phyloP scores from a whole-genome alignment of 2,888 invertebrate species.

The Erannis defoliaria region DNA sequence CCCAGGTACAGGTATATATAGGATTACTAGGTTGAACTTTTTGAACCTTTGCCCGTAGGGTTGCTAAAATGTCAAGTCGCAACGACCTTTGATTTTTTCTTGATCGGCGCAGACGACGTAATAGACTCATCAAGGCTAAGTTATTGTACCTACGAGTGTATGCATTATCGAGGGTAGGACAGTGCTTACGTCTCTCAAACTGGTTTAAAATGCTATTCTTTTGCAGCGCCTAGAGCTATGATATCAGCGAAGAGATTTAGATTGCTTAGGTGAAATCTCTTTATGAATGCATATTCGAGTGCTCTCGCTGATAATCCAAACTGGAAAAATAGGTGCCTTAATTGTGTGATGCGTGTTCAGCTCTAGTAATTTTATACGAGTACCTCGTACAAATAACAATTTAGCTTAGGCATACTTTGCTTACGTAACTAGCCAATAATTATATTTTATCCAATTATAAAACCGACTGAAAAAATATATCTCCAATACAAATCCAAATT shows the following conservation, averaged over 20 bases:
- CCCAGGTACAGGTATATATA: neutral
- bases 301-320: neutral
- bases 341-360: too few relatives aligned
- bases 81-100: conserved; percentile 51
- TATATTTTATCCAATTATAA: neutral
- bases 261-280: conserved; percentile 2
- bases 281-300: neutral
- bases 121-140: conserved; percentile 38
- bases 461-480: too few relatives aligned
- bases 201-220: conserved; percentile 30
- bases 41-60: conserved; percentile 40
- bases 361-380: neutral
- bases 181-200: conserved; percentile 19
- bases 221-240: conserved; percentile 4
- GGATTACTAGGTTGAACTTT: conserved; percentile 11
- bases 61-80: conserved; percentile 50
- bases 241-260: conserved; percentile 2
- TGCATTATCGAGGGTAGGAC: conserved; percentile 24
- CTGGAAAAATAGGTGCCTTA: neutral
- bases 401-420: neutral
- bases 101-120: conserved; percentile 41
- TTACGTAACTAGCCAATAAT: neutral
- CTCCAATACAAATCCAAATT: too few relatives aligned
- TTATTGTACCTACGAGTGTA: conserved; percentile 28
- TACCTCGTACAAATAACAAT: too few relatives aligned